These are phyloP conservation scores for Eilema sororculum DNA, from an alignment of 2,888 invertebrate species.

Conservation along the genomic window DNA sequence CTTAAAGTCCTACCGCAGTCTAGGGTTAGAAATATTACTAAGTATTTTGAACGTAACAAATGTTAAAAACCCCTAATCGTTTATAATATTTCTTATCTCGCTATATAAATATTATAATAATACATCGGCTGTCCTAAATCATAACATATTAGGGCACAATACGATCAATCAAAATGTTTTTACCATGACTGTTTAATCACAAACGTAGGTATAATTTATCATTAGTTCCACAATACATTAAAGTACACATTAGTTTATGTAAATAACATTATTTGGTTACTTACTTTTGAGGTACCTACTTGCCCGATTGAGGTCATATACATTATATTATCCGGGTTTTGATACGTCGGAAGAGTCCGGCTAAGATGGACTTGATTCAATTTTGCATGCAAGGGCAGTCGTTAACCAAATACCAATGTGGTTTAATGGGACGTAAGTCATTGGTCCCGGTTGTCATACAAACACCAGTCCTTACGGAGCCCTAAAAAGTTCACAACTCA, in stretches of 20 bases:
- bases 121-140: neutral
- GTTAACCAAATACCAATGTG: too few relatives aligned
- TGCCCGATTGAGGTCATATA: neutral
- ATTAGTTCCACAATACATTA: neutral
- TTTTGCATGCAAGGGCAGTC: too few relatives aligned
- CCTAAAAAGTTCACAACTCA: too few relatives aligned
- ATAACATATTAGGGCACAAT: neutral
- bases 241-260: neutral
- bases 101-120: neutral
- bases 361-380: too few relatives aligned
- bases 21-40: neutral
- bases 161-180: slow-evolving; percentile 2
- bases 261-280: neutral
- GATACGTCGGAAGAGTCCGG: too few relatives aligned
- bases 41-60: neutral
- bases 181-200: slow-evolving; percentile 1
- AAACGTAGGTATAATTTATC: neutral
- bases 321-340: too few relatives aligned
- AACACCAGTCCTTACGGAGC: too few relatives aligned
- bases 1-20: neutral
- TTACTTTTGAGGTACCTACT: neutral
- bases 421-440: too few relatives aligned
- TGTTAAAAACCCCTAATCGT: neutral
- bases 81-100: neutral
- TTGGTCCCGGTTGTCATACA: too few relatives aligned